These are phyloP conservation scores for Sphaerophoria taeniata DNA, from an alignment of 2,888 invertebrate genomes.

Conservation along the genomic window DNA sequence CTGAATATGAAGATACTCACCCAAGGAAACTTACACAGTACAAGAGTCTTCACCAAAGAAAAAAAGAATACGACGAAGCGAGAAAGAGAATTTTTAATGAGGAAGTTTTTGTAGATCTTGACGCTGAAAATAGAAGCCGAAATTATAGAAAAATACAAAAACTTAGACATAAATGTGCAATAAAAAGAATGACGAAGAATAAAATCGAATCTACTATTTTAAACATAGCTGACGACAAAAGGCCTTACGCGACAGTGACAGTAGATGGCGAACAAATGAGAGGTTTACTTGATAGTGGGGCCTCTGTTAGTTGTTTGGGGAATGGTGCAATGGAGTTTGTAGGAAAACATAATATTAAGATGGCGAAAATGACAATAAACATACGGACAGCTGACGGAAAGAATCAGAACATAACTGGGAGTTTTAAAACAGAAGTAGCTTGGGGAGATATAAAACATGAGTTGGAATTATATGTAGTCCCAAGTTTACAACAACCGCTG, in stretches of 20 bases:
- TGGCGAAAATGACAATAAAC: too few relatives aligned
- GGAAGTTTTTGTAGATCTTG: background rate
- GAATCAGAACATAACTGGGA: too few relatives aligned
- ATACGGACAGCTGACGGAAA: too few relatives aligned
- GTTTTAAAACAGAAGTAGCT: too few relatives aligned
- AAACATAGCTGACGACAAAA: background rate
- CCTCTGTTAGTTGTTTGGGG: background rate
- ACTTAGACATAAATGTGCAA: background rate
- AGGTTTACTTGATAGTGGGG: background rate
- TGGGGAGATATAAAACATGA: too few relatives aligned
- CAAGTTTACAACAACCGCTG: background rate
- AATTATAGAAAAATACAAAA: constrained; percentile 1
- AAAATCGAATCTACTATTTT: constrained; percentile 1
- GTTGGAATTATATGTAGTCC: constrained; percentile 10
- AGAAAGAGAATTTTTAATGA: background rate
- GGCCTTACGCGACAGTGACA: background rate
- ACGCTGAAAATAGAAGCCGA: background rate
- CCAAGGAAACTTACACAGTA: background rate
- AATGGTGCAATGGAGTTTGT: background rate
- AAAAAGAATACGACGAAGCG: background rate
- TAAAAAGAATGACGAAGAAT: background rate
- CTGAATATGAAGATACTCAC: background rate
- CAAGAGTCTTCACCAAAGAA: background rate
- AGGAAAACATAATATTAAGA: background rate
- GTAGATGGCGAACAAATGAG: background rate